Percentiles rank a stretch among this genome's conserved stretches.
Evolutionary conservation across 2,797 vertebrate genomes (phyloP).

Genomic region (Acipenser oxyrinchus): DNA sequence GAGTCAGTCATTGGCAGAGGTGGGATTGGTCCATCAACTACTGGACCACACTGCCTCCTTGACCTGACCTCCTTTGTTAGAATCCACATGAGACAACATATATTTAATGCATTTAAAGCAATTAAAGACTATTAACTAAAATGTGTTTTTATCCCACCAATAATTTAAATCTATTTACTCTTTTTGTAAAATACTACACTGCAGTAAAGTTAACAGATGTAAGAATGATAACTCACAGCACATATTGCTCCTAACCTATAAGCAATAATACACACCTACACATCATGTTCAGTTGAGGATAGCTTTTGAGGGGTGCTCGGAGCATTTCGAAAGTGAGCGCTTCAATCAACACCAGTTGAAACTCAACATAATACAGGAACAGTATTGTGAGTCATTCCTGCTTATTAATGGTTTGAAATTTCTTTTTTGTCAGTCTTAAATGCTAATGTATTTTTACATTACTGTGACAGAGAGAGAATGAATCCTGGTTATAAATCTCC

Average conservation of each 20-base stretch:
- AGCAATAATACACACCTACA: constrained; percentile 8
- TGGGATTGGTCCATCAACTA: no score
- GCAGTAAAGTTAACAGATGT: neutral
- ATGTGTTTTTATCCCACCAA: no score
- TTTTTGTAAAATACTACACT: neutral
- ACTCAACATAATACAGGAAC: constrained; percentile 4
- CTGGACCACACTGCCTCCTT: no score
- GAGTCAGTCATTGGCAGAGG: no score
- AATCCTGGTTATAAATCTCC: no score
- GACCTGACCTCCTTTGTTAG: no score
- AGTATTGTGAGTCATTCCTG: neutral
- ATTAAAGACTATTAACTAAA: no score
- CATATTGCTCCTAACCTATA: constrained; percentile 9
- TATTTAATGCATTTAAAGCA: no score
- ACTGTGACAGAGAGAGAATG: no score
- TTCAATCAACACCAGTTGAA: constrained; percentile 12
- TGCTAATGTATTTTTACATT: no score
- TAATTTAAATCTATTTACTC: neutral
- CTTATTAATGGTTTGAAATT: neutral
- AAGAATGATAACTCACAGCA: neutral
- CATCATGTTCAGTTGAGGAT: constrained; percentile 2
- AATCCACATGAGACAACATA: no score
- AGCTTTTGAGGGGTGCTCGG: constrained; percentile 4
- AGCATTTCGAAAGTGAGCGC: constrained; percentile 6
- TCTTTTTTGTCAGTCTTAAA: no score